These are phyloP conservation scores for Holothuria scabra DNA, from an alignment of 53 echinoderm and acorn worm species.

Conservation along the genomic window DNA sequence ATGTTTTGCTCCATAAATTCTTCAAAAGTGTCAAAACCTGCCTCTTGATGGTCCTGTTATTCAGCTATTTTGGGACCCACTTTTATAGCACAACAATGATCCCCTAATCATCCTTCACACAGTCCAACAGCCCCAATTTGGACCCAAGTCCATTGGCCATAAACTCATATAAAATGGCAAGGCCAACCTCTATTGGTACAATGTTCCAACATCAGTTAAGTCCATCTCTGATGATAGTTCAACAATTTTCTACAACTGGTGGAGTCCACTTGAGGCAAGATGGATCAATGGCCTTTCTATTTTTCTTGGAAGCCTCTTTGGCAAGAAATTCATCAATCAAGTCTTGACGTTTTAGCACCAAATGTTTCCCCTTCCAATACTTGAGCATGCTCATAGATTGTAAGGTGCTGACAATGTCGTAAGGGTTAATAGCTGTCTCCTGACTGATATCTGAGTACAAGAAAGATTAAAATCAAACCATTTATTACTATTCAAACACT, in stretches of 20 bases:
- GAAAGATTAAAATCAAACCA: background rate
- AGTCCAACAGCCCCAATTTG: too few species aligned
- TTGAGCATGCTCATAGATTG: constrained; percentile 99
- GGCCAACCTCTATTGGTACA: too few species aligned
- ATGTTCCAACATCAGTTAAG: too few species aligned
- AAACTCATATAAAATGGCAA: too few species aligned
- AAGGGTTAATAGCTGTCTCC: constrained; percentile 98
- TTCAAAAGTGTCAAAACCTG: too few species aligned
- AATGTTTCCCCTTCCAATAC: constrained; percentile 99
- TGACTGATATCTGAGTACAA: constrained; percentile 88
- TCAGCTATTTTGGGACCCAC: too few species aligned
- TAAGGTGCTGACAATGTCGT: constrained; percentile 98
- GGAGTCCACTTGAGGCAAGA: constrained; percentile 91
- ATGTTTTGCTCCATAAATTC: too few species aligned
- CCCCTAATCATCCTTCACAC: too few species aligned
- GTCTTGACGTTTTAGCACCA: constrained; percentile 98
- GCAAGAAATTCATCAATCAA: constrained; percentile 85
- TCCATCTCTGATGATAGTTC: background rate
- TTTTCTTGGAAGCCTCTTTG: constrained; percentile 60
- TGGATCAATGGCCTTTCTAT: constrained; percentile 72
- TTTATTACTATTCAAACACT: background rate
- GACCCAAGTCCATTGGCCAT: too few species aligned
- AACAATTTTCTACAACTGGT: constrained; percentile 50
- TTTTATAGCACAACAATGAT: too few species aligned
- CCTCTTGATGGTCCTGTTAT: too few species aligned